Percentiles rank a stretch among this genome's conserved stretches.
Conservation (phyloP, 2,888 invertebrate genomes). For the Coenonympha glycerion region DNA sequence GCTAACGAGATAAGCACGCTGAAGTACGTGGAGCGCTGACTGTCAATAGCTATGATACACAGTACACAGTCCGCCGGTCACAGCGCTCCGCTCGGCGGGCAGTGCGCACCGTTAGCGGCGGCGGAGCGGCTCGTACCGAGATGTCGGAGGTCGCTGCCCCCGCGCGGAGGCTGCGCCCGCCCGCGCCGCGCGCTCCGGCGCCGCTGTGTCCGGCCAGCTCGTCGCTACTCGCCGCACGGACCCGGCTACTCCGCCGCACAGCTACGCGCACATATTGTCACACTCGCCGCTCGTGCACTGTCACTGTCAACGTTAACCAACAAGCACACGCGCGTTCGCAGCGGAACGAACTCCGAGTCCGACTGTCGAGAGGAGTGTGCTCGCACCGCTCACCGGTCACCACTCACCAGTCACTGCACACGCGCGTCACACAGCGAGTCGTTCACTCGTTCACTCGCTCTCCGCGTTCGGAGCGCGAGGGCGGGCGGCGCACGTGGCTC, state of each 20-base stretch:
- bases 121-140: constrained; percentile 31
- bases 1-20: constrained; percentile 28
- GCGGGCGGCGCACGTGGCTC: too few relatives aligned
- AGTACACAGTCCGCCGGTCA: too few relatives aligned
- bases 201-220: neutral
- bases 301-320: neutral
- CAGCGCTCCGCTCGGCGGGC: too few relatives aligned
- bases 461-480: too few relatives aligned
- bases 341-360: neutral
- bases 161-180: constrained; percentile 25
- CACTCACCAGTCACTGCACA: too few relatives aligned
- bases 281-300: neutral
- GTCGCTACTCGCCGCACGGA: neutral
- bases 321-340: neutral
- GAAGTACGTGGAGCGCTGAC: too few relatives aligned
- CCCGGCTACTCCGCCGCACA: too few relatives aligned
- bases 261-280: too few relatives aligned
- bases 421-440: too few relatives aligned
- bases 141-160: constrained; percentile 56
- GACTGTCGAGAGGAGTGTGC: neutral
- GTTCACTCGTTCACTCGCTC: too few relatives aligned
- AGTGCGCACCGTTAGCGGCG: too few relatives aligned
- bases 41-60: too few relatives aligned
- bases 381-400: neutral
- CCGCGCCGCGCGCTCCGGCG: constrained; percentile 13